These are phyloP conservation scores for Trematomus loennbergii DNA, from an alignment of 2,113 vertebrate genomes.

Conservation along the genomic window DNA sequence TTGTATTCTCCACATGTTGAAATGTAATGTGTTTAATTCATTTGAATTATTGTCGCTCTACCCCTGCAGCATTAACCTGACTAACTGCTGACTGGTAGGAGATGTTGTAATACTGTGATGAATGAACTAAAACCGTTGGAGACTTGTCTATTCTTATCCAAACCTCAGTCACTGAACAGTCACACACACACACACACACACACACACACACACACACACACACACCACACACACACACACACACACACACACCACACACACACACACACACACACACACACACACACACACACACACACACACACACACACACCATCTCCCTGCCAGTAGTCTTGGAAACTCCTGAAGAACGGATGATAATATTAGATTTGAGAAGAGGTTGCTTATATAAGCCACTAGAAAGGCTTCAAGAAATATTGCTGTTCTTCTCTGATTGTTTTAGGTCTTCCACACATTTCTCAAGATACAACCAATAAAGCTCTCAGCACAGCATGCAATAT, in stretches of 20 bases:
- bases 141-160: conserved; percentile 34
- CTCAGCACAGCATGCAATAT: conserved; percentile 66
- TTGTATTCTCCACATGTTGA: neutral
- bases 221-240: conserved; percentile 22
- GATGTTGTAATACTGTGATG: conserved; percentile 19
- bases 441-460: conserved; percentile 36
- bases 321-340: conserved; percentile 63
- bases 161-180: too few relatives aligned
- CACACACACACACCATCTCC: conserved; percentile 23
- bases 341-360: conserved; percentile 38
- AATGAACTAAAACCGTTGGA: conserved; percentile 40
- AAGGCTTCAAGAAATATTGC: conserved; percentile 59
- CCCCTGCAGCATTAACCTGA: conserved; percentile 15
- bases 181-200: neutral
- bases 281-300: conserved; percentile 33
- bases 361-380: conserved; percentile 59
- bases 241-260: conserved; percentile 23
- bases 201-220: conserved; percentile 14
- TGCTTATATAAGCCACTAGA: conserved; percentile 41
- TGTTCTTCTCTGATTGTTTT: conserved; percentile 58
- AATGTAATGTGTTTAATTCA: neutral
- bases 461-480: conserved; percentile 58
- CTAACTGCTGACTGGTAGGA: conserved; percentile 26
- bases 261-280: conserved; percentile 35
- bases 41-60: neutral